Evolutionary conservation across 2,797 vertebrate genomes (phyloP), one percentile per base, ranked within the genome.

Genomic region (Distichodus sexfasciatus): DNA sequence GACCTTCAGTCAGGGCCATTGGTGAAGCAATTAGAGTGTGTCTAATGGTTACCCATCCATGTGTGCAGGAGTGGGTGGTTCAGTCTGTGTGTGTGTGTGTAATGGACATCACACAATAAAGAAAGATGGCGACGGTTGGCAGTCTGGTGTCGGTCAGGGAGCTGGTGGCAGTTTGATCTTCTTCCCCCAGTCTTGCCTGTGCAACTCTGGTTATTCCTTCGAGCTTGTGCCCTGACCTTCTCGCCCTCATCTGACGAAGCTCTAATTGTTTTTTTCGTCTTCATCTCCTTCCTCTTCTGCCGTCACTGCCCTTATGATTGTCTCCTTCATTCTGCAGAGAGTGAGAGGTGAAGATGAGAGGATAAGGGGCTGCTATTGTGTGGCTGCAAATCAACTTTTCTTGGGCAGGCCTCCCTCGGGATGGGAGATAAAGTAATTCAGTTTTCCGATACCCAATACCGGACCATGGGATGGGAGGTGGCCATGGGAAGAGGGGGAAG

Each of bases 1-100:
- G 81, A 87, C 78, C 79, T 84, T 85, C 81, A 82, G 71, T 73
- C 48, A 76, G 74, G 65, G 77, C 76, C 82, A 67, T 69, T 82
- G 82, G 71, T 74, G 66, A 77, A 81, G 81, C 74, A 5, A 81
- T 87, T 88, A 83, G 82, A 82, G 44, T 65, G 71, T 24, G 59
- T 66, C 77, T 84, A 80, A 79, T 24, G 43, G 46, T 44, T 33
- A 46, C 44, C 46, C 38, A 38, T 57, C 50, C 8, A 33, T 33
- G 58, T 65, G 51, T 24, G 66, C 31, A n/a, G n/a, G n/a, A n/a
- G 54, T 17, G 40, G 12, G 40, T 26, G 51, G 17, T 36, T 57
- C 23, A 3, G 46, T 15, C n/a, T 51, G 24, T 51, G 29, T 50
- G 50, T 57, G 55, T 55, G 46, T 33, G 66, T 66, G 71, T 75